A percentile compares a stretch with the other conserved stretches of the same genome.
These are phyloP conservation scores for Stegastes partitus DNA, from an alignment of 2,113 vertebrate genomes.

Conservation along the genomic window DNA sequence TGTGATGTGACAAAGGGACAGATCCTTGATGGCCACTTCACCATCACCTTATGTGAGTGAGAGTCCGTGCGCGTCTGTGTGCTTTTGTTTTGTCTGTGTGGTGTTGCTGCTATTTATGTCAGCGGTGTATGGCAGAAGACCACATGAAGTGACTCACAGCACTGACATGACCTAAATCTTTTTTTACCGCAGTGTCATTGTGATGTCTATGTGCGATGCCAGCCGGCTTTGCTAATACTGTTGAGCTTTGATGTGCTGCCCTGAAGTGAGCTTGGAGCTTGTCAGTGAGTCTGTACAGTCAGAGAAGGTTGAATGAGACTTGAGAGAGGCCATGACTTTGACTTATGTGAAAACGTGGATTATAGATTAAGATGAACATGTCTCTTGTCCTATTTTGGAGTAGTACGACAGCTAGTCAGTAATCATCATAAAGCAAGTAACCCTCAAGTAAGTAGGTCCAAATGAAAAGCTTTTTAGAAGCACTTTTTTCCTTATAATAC, in stretches of 20 bases:
- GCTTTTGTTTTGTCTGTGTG: conserved; percentile 46
- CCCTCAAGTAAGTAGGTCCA: background rate
- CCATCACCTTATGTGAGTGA: conserved; percentile 27
- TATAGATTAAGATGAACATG: conserved; percentile 31
- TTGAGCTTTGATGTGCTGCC: conserved; percentile 39
- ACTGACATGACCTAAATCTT: conserved; percentile 48
- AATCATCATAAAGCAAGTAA: conserved; percentile 15
- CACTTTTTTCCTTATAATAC: background rate
- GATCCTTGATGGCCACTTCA: conserved; percentile 30
- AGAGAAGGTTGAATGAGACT: conserved; percentile 21
- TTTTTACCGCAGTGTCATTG: conserved; percentile 42
- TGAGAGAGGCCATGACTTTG: conserved; percentile 51
- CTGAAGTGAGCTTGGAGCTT: conserved; percentile 37
- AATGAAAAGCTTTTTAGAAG: conserved; percentile 1
- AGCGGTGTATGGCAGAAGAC: conserved; percentile 34
- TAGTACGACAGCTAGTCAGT: background rate
- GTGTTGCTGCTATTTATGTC: conserved; percentile 57
- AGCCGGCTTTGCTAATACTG: conserved; percentile 28
- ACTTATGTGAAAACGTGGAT: conserved; percentile 16
- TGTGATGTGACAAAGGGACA: conserved; percentile 40
- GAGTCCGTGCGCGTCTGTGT: conserved; percentile 19
- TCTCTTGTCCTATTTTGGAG: conserved; percentile 5
- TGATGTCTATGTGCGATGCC: conserved; percentile 44
- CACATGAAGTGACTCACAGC: conserved; percentile 53
- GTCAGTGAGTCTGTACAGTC: conserved; percentile 22